Evolutionary conservation across 2,797 vertebrate species (phyloP), one percentile per base, ranked within the genome.

Genomic region (Varecia variegata): DNA sequence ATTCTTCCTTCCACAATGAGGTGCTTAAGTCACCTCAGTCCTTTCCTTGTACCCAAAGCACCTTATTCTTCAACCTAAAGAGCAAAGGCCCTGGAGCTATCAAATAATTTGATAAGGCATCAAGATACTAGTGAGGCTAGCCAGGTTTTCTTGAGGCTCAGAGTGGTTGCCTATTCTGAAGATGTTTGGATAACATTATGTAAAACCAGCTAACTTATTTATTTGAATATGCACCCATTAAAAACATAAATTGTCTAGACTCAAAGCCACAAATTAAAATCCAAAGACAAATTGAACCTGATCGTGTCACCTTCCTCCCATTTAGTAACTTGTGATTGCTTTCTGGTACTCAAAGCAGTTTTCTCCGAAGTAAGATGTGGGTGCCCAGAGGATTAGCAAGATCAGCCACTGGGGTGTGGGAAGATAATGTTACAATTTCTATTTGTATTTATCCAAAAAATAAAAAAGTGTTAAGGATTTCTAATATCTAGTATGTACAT

Each of bases 201-300:
- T 94, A 88, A 95, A 96, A 82, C 45, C 25, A 70, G 73, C 12
- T 77, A 74, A 81, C 67, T 85, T 84, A 68, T 62, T 88, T 92
- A 90, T 74, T 95, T 90, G 90, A 91, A 73, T 88, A 91, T 18
- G 23, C 43, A 87, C 27, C 88, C 60, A 81, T 18, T 79, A 58
- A 91, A 95, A 76, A 85, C 27, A 87, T 84, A 56, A 92, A 62
- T 21, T 88, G 27, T 90, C 47, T 90, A 92, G 87, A 85, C 76
- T 94, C 47, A 95, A 93, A 93, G 47, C n/a, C 74, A 95, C 84
- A 94, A 97, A 87, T 96, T 65, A 70, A 18, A 92, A 90, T 83
- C 58, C 84, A 50, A 85, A 93, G 71, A 88, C 70, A 79, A 97
- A 88, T 3, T 93, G 23, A 89, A 77, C 52, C 15, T 87, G 38